Evolutionary conservation across 2,113 vertebrate genomes (phyloP).

Genomic region (Psephotus haematonotus): DNA sequence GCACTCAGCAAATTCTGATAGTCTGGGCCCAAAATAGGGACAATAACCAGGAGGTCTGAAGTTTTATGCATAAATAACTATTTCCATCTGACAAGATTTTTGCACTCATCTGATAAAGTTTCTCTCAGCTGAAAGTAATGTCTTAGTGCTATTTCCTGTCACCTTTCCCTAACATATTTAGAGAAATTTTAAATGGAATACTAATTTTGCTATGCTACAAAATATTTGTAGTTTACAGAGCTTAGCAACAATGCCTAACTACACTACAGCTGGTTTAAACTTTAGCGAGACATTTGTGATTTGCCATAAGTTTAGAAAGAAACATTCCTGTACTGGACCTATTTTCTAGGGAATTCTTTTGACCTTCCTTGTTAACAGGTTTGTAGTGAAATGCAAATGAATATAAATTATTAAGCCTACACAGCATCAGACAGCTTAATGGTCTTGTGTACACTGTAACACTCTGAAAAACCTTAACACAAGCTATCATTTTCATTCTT

Average conservation of each 20-base stretch:
- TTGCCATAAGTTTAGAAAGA: background rate
- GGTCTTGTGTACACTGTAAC: background rate
- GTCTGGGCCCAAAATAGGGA: background rate
- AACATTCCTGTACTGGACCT: background rate
- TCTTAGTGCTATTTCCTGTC: background rate
- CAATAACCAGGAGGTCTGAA: background rate
- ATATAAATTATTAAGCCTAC: background rate
- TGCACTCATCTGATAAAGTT: background rate
- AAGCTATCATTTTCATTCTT: background rate
- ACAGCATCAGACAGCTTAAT: background rate
- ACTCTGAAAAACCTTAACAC: background rate
- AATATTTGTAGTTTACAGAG: background rate
- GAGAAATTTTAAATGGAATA: background rate
- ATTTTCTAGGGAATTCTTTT: background rate
- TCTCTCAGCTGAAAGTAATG: background rate
- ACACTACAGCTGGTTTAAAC: background rate
- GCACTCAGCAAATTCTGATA: background rate
- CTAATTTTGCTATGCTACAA: background rate
- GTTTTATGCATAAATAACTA: background rate
- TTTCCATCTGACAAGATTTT: background rate
- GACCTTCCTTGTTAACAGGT: background rate
- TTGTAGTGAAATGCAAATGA: conserved; percentile 7
- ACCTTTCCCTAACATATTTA: background rate
- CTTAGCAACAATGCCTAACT: background rate
- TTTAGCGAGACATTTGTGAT: background rate